Evolutionary conservation across 2,797 vertebrate species (phyloP), one percentile per base, ranked within the genome.

Genomic region (Pseudochromis fuscus): DNA sequence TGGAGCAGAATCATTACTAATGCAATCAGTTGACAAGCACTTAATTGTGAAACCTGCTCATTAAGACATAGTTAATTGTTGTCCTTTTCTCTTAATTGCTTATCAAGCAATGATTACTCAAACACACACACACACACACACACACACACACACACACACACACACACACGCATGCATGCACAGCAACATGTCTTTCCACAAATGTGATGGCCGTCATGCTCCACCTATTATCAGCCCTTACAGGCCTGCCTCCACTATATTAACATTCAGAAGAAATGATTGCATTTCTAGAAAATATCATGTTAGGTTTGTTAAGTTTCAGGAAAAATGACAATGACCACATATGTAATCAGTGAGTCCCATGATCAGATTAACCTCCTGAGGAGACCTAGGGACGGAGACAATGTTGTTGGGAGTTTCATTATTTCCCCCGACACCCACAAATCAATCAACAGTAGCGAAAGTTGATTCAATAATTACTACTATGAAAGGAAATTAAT

Each of bases 41-140:
- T 77, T 79, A 64, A 87, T 84, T 82, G 78, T 74, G 49, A 50
- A 84, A 61, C 58, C 61, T 68, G 76, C 72, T 84, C 61, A 74
- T 87, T 89, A 81, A 79, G 71, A 74, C 69, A 57, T 46, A 74
- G 57, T 83, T 90, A 75, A 86, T 88, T 76, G 71, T 72, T 85
- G 72, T 87, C 79, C 68, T 74, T 85, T 79, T 64, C 50, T 53
- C 56, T 67, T 79, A 87, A 73, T 69, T 73, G 71, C 61, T 74
- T 51, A 63, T 77, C 66, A 76, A 73, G 52, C 68, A 49, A 42
- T 75, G 46, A 75, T 86, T 67, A 77, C 52, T 60, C 21, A n/a
- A 55, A 42, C 27, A 66, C 30, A 53, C 38, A 31, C 11, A 10
- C 25, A 27, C 52, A 33, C 33, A 58, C 18, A 25, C 18, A 45